Percentiles rank a stretch among this genome's conserved stretches.
These are phyloP conservation scores for Puffinus mauretanicus DNA, from an alignment of 2,113 vertebrate species.

Conservation along the genomic window DNA sequence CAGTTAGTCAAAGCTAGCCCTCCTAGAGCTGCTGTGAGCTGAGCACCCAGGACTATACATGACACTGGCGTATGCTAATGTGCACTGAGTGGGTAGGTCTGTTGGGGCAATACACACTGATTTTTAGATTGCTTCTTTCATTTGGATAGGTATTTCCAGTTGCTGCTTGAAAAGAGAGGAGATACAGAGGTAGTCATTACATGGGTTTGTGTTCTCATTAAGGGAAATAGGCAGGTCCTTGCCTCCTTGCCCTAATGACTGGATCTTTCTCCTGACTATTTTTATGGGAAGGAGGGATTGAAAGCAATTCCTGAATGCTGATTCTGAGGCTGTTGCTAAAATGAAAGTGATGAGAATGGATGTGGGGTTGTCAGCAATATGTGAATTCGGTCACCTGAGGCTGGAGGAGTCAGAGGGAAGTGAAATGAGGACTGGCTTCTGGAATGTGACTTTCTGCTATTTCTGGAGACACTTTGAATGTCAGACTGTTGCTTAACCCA, in stretches of 20 bases:
- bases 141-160: not conserved
- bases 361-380: not conserved
- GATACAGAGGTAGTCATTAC: not conserved
- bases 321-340: not conserved
- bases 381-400: not conserved
- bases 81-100: not conserved
- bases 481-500: not conserved
- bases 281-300: not conserved
- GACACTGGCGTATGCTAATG: not conserved
- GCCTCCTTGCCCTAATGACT: not conserved
- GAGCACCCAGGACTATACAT: not conserved
- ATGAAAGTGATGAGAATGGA: not conserved
- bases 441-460: not conserved
- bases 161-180: not conserved
- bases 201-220: not conserved
- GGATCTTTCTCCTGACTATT: not conserved
- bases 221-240: not conserved
- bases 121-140: not conserved
- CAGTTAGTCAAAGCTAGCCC: not conserved
- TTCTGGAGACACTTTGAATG: not conserved
- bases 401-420: not conserved
- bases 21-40: not conserved
- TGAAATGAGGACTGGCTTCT: not conserved
- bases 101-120: not conserved
- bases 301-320: not conserved